Evolutionary conservation across 2,888 invertebrate genomes (phyloP), one percentile per base, ranked within the genome.

Genomic region (Diploptera punctata): DNA sequence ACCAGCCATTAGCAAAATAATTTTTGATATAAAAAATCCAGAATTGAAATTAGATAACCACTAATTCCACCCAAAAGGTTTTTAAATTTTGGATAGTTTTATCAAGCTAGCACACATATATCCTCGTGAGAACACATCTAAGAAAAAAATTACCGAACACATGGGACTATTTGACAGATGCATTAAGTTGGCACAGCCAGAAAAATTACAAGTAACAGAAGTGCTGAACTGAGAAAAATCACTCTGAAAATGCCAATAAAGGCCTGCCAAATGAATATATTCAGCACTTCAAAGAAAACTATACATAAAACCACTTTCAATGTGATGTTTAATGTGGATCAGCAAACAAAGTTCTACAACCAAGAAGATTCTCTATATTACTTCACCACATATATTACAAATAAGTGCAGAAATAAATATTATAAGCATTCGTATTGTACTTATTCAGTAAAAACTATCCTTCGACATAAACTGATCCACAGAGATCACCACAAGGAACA

Each of bases 361-460:
- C 16, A n/a, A 31, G 29, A 16, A 57, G 18, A 29, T n/a, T n/a
- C n/a, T n/a, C n/a, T n/a, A 26, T 26, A 57, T 57, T 29, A 29
- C 10, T n/a, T 57, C 57, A 29, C 29, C 57, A 31, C 33, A 33
- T 33, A 13, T 4, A 29, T 29, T 57, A 29, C 31, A 57, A 57
- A 57, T 31, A 57, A 29, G 57, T 57, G n/a, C 57, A 57, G 57
- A 57, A 57, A 57, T 57, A 57, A 57, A 57, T 57, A 57, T 57
- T 29, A 2, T 21, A 57, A 26, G 26, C 57, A 57, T 29, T n/a
- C 57, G 26, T 4, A 29, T 29, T 57, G n/a, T n/a, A n/a, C n/a
- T n/a, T n/a, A n/a, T n/a, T n/a, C n/a, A n/a, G n/a, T n/a, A n/a
- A n/a, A n/a, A n/a, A n/a, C n/a, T n/a, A n/a, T n/a, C n/a, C n/a